A percentile compares a stretch with the other conserved stretches of the same genome.
Conservation (phyloP, 2,113 vertebrate genomes). For the Chloropsis hardwickii region DNA sequence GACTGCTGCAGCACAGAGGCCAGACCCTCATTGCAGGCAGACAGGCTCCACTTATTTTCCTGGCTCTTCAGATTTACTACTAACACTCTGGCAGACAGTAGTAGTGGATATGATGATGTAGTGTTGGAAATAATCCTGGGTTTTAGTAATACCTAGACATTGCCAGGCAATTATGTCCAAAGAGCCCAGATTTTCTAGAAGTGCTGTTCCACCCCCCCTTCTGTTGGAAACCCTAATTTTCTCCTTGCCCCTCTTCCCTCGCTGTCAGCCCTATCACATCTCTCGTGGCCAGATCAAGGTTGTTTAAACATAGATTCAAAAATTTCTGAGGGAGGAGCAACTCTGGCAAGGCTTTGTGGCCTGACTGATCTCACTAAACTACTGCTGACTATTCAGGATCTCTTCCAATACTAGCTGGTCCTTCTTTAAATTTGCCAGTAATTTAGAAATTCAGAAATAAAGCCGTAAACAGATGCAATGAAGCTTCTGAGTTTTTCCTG, state of each 20-base stretch:
- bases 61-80: constrained; percentile 56
- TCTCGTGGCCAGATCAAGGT: neutral
- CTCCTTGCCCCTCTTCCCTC: neutral
- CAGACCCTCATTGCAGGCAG: constrained; percentile 36
- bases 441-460: neutral
- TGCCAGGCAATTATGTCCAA: constrained; percentile 62
- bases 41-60: constrained; percentile 54
- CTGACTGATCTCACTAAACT: constrained; percentile 18
- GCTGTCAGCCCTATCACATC: neutral
- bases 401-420: neutral
- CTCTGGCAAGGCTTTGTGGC: constrained; percentile 22
- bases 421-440: neutral
- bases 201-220: constrained; percentile 64
- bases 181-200: constrained; percentile 68
- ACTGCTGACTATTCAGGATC: constrained; percentile 2
- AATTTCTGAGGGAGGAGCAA: constrained; percentile 38
- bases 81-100: constrained; percentile 58
- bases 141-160: neutral
- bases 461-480: neutral
- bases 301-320: constrained; percentile 48
- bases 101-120: constrained; percentile 57
- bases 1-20: neutral
- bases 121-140: constrained; percentile 59
- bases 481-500: neutral
- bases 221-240: constrained; percentile 66